These are phyloP conservation scores for Darevskia nairensis DNA, from an alignment of 2,797 vertebrate species.

Conservation along the genomic window DNA sequence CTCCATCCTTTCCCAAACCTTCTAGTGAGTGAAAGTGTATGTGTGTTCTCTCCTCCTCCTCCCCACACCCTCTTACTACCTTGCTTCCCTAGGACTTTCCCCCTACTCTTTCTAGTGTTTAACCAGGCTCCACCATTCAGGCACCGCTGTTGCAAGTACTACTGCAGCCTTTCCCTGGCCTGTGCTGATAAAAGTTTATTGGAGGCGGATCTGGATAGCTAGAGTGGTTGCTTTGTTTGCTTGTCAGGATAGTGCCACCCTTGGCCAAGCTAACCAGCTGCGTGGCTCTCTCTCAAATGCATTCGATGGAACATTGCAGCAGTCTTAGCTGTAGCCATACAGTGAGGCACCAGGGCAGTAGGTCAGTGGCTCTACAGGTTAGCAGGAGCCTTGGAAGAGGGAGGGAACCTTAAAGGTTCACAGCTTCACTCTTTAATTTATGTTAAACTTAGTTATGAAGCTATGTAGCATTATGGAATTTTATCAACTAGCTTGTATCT, in stretches of 20 bases:
- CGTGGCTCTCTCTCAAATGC: no score
- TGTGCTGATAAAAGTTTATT: background rate
- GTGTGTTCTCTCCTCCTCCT: background rate
- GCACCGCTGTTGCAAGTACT: background rate
- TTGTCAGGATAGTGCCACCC: background rate
- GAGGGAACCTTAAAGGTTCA: background rate
- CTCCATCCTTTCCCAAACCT: background rate
- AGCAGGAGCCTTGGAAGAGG: background rate
- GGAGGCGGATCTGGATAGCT: background rate
- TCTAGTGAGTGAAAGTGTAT: background rate
- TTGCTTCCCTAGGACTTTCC: background rate
- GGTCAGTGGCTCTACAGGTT: no score
- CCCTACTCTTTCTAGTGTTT: background rate
- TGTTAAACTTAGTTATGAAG: background rate
- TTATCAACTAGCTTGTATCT: background rate
- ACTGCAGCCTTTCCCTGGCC: background rate
- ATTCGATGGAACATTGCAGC: no score
- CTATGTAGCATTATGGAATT: background rate
- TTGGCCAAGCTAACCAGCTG: background rate
- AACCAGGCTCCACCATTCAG: background rate
- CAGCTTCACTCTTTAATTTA: background rate
- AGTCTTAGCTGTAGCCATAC: background rate
- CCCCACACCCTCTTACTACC: no score
- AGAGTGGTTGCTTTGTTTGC: background rate
- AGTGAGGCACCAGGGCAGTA: background rate